phyloP scores from a whole-genome alignment of 1,140 invertebrate genomes.

The Neocloeon triangulifer region DNA sequence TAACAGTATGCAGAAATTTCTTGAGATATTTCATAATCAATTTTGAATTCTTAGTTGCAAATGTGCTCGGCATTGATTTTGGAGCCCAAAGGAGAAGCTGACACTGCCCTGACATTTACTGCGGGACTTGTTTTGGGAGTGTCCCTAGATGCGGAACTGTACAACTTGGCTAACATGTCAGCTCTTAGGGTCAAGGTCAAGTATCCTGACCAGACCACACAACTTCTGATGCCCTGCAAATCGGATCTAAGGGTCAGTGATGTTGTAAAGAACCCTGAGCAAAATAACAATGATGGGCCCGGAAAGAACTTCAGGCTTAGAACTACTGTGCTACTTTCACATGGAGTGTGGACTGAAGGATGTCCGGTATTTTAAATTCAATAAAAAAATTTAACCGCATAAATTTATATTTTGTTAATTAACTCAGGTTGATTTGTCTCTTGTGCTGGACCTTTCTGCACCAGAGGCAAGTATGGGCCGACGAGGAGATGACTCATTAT shows the following conservation, averaged over 20 bases:
- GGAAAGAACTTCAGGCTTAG: conserved; percentile 39
- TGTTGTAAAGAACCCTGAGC: not conserved
- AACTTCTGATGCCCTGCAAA: conserved; percentile 52
- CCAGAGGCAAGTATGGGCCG: conserved; percentile 17
- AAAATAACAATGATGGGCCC: not conserved
- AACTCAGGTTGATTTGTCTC: not conserved
- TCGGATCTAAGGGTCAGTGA: conserved; percentile 29
- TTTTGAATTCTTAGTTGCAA: conserved; percentile 34
- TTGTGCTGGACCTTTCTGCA: not conserved
- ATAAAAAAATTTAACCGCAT: conserved; percentile 52
- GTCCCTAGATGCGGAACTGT: conserved; percentile 62
- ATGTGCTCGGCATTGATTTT: conserved; percentile 62
- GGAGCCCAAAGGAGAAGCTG: conserved; percentile 60
- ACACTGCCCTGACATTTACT: conserved; percentile 78
- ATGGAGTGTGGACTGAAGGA: conserved; percentile 66
- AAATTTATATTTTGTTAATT: conserved; percentile 19
- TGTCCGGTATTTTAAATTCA: conserved; percentile 71
- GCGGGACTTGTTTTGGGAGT: conserved; percentile 75
- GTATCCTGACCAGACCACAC: conserved; percentile 76
- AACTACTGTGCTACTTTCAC: conserved; percentile 69
- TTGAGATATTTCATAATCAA: conserved; percentile 2
- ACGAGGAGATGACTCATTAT: conserved; percentile 30
- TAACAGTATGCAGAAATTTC: conserved; percentile 16
- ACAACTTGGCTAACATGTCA: conserved; percentile 46
- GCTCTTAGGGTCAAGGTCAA: conserved; percentile 62